These are phyloP conservation scores for Tenthredo amoena DNA, from an alignment of 2,888 invertebrate species.

Conservation along the genomic window DNA sequence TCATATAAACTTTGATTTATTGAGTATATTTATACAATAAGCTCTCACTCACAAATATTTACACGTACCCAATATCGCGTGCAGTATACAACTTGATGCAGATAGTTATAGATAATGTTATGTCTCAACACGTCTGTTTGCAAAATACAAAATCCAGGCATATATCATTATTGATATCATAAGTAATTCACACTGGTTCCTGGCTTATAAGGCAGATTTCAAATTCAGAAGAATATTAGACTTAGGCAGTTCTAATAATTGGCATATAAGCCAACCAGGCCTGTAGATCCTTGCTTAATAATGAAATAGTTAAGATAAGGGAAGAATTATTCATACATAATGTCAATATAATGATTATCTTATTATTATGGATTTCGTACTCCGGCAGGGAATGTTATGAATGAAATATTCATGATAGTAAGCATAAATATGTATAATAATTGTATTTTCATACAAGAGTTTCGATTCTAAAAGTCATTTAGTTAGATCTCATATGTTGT, in stretches of 20 bases:
- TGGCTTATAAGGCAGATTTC: not conserved
- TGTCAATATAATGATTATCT: not conserved
- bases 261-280: not conserved
- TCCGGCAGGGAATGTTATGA: constrained; percentile 26
- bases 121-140: not conserved
- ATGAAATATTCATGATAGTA: not conserved
- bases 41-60: constrained; percentile 23
- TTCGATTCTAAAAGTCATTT: not conserved
- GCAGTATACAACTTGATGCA: not conserved
- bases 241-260: not conserved
- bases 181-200: not conserved
- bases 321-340: not conserved
- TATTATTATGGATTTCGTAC: not conserved
- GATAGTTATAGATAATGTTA: not conserved
- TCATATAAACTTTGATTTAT: not conserved
- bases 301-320: not conserved
- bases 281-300: not conserved
- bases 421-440: not conserved
- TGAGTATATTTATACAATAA: constrained; percentile 27
- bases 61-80: not conserved
- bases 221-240: not conserved
- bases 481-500: not conserved
- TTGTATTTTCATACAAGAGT: not conserved
- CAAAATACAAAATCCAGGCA: too few relatives aligned
- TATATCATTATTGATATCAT: not conserved